Percentiles rank a stretch among this genome's conserved stretches.
Conservation (phyloP, 2,888 invertebrate genomes). For the Pollenia griseotomentosa region DNA sequence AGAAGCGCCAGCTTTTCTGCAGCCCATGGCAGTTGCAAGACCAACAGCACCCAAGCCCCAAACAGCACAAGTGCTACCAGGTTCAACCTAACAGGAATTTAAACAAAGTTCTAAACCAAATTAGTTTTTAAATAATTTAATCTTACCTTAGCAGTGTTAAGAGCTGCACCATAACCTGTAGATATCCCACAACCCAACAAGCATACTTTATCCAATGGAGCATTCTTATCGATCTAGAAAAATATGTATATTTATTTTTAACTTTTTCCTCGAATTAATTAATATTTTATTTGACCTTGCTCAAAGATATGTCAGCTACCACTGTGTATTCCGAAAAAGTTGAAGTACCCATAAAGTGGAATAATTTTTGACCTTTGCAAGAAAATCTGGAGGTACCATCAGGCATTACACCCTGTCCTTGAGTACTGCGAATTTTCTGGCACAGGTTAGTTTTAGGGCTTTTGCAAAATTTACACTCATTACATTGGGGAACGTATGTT, state of each 20-base stretch:
- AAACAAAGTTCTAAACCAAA: background rate
- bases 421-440: slow-evolving; percentile 93
- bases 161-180: slow-evolving; percentile 97
- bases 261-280: background rate
- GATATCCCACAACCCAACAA: slow-evolving; percentile 96
- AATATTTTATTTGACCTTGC: slow-evolving; percentile 88
- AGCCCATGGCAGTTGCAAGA: slow-evolving; percentile 94
- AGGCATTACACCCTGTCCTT: slow-evolving; percentile 96
- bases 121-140: background rate
- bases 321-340: slow-evolving; percentile 98
- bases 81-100: slow-evolving; percentile 88
- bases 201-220: slow-evolving; percentile 94
- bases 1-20: slow-evolving; percentile 92
- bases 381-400: slow-evolving; percentile 94
- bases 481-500: slow-evolving; percentile 97
- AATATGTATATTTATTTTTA: background rate
- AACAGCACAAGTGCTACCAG: slow-evolving; percentile 93
- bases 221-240: slow-evolving; percentile 88
- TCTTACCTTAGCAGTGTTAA: slow-evolving; percentile 92
- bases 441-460: slow-evolving; percentile 98
- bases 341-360: slow-evolving; percentile 98
- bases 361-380: slow-evolving; percentile 88
- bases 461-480: slow-evolving; percentile 97
- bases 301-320: slow-evolving; percentile 96
- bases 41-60: slow-evolving; percentile 98